These are phyloP conservation scores for Amblyraja radiata DNA, from an alignment of 2,797 vertebrate species.

Conservation along the genomic window DNA sequence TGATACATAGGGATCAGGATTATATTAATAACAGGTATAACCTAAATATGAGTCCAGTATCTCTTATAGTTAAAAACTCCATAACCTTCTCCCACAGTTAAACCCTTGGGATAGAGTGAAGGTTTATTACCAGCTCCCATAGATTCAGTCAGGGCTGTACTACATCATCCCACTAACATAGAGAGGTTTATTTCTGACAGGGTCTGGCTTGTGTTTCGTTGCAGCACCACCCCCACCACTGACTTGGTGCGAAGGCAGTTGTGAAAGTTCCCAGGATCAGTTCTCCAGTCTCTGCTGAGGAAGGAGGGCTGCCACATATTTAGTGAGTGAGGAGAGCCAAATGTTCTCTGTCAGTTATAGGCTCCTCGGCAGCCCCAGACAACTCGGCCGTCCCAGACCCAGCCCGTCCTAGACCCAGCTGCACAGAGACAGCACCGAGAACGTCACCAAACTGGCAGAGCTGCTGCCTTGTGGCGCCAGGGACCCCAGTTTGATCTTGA, in stretches of 20 bases:
- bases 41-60: no score
- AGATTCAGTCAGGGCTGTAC: not conserved
- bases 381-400: no score
- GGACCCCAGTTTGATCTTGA: no score
- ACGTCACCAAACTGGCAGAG: no score
- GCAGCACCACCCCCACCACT: not conserved
- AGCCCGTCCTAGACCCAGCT: not conserved
- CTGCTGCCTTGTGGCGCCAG: no score
- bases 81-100: not conserved
- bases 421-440: not conserved
- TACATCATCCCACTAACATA: no score
- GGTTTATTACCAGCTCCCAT: not conserved
- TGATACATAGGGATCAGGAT: no score
- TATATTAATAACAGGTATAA: no score
- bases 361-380: not conserved
- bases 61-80: no score
- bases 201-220: not conserved
- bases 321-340: not conserved
- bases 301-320: conserved; percentile 9
- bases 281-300: not conserved
- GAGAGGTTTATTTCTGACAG: not conserved
- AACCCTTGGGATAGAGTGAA: not conserved
- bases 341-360: not conserved
- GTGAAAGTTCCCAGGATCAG: conserved; percentile 7
- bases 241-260: not conserved